Base-by-base conservation (phyloP, 2,113 vertebrate genomes). In the Ciconia stormi region DNA sequence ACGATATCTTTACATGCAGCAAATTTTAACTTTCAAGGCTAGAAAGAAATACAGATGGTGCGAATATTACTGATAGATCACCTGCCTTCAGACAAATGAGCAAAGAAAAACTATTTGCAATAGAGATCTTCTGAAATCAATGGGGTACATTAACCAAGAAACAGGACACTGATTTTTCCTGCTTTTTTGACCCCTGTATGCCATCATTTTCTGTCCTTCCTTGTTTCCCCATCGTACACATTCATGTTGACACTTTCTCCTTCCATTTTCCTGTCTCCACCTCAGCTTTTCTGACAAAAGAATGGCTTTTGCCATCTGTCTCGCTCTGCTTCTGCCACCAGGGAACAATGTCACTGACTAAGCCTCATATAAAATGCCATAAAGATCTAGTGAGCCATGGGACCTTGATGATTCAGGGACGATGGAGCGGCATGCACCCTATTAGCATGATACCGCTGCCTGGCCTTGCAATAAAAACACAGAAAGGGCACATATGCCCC, bases 301-400 rank as follows among this genome's bases (percentile, higher is more conserved):
- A 82, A 78, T 46, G 52, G 59, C 65, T 92, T 90, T 82, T 86
- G 52, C 77, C 82, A 95, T 81, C 89, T 90, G 83, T 81, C 88
- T 91, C 9, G 0, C 38, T 93, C 70, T 82, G 62, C n/a, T 74
- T 72, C 74, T 86, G 67, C 72, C 82, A 69, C 34, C 13, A 65
- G 72, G 61, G 82, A 94, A 84, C 65, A 87, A 69, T 26, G 72
- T 42, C 89, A 86, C 52, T 93, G 79, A 72, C 52, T 67, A 79
- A 87, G 80, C 19, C 92, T 72, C 62, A 20, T 10, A 38, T 21
- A 63, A 81, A 89, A 95, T 0, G 5, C 82, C 59, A 38, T 62
- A 50, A 78, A 83, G 84, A 73, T 23, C 23, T 16, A 58, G 47
- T 10, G 79, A 95, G 61, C 82, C 79, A 56, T 13, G 81, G 89